phyloP scores from a whole-genome alignment of 1,140 invertebrate species.

The Coboldia fuscipes region DNA sequence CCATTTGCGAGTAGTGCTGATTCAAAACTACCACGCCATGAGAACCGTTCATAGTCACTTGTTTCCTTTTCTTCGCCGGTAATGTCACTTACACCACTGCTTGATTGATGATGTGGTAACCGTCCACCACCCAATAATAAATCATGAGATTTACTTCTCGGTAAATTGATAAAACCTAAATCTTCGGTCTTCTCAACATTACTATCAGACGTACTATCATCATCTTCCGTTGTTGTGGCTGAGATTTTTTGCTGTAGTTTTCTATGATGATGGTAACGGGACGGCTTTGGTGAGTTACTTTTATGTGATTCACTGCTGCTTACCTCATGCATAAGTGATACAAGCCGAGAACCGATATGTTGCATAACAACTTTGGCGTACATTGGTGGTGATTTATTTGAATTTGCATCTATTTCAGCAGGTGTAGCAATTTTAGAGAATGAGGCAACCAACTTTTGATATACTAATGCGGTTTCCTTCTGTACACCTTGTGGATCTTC shows the following conservation, averaged over 20 bases:
- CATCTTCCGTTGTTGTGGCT: slow-evolving; percentile 58
- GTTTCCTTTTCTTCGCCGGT: slow-evolving; percentile 44
- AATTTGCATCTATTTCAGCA: slow-evolving; percentile 25
- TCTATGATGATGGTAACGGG: slow-evolving; percentile 27
- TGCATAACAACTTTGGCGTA: slow-evolving; percentile 83
- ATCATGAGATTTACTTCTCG: slow-evolving; percentile 57
- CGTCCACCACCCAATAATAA: slow-evolving; percentile 33
- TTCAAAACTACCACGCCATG: slow-evolving; percentile 77
- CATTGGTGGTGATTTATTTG: slow-evolving; percentile 60
- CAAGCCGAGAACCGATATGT: slow-evolving; percentile 71
- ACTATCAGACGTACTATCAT: slow-evolving; percentile 22
- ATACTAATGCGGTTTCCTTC: slow-evolving; percentile 57
- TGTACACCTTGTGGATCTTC: slow-evolving; percentile 36
- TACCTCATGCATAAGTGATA: slow-evolving; percentile 82
- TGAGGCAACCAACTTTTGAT: slow-evolving; percentile 60
- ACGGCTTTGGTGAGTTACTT: slow-evolving; percentile 24
- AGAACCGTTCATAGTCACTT: slow-evolving; percentile 74
- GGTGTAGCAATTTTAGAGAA: slow-evolving; percentile 45
- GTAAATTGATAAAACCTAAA: slow-evolving; percentile 22
- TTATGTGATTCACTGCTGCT: slow-evolving; percentile 40
- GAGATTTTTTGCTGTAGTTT: slow-evolving; percentile 31
- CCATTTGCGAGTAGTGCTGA: slow-evolving; percentile 59
- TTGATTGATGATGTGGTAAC: slow-evolving; percentile 20
- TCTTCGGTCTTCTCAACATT: slow-evolving; percentile 6
- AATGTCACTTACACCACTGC: slow-evolving; percentile 25